phyloP scores from a whole-genome alignment of 2,797 vertebrate genomes.

The Acanthurus lineatus region DNA sequence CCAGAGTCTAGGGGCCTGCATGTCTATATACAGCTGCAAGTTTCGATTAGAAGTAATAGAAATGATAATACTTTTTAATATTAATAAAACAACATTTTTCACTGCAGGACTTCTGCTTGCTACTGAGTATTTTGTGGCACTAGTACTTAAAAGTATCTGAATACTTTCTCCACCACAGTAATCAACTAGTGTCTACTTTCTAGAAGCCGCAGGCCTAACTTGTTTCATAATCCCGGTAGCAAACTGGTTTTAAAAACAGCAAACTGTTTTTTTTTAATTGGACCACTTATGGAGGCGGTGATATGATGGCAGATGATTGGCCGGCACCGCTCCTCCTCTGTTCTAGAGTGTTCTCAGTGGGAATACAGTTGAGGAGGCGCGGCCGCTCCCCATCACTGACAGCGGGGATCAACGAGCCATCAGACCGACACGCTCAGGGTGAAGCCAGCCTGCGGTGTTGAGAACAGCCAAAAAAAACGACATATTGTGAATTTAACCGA shows the following conservation, averaged over 20 bases:
- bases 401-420: neutral
- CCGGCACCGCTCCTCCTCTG: conserved; percentile 37
- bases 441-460: neutral
- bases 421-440: neutral
- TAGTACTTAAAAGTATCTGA: neutral
- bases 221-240: conserved; percentile 8
- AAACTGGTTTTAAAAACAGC: conserved; percentile 11
- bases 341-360: conserved; percentile 75
- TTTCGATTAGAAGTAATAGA: too few relatives aligned
- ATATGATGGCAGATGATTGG: conserved; percentile 62
- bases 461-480: neutral
- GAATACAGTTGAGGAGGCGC: conserved; percentile 16
- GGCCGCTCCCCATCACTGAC: conserved; percentile 5
- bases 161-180: too few relatives aligned
- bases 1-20: too few relatives aligned
- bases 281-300: neutral
- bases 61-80: too few relatives aligned
- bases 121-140: neutral
- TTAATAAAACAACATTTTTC: neutral
- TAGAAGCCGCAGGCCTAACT: neutral
- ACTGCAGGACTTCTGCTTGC: neutral
- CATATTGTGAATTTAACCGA: neutral
- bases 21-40: too few relatives aligned
- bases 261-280: conserved; percentile 40
- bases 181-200: neutral